phyloP scores from a whole-genome alignment of 2,113 vertebrate genomes.

The Protobothrops flavoviridis region DNA sequence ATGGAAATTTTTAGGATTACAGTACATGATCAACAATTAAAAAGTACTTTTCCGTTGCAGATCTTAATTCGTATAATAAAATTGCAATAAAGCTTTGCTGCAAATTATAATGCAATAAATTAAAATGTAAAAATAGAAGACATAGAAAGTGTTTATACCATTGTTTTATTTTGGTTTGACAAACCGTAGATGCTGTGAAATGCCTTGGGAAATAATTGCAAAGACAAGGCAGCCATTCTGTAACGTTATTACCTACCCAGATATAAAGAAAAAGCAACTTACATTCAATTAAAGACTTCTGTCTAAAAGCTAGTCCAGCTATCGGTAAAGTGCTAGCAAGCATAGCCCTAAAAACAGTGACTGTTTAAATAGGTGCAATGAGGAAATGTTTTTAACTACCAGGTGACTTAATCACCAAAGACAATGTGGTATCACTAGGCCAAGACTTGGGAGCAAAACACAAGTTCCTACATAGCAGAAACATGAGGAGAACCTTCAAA shows the following conservation, averaged over 20 bases:
- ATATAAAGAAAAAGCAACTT: background rate
- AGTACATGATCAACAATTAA: background rate
- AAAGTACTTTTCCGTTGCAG: background rate
- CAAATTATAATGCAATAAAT: constrained; percentile 29
- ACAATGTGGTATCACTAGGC: background rate
- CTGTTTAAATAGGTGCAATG: background rate
- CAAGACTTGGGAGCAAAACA: background rate
- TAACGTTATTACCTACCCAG: background rate
- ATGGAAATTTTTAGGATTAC: background rate
- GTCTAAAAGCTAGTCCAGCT: background rate
- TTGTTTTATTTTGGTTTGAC: background rate
- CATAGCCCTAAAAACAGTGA: background rate
- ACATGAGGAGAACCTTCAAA: background rate
- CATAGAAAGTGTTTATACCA: constrained; percentile 14
- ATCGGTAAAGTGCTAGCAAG: constrained; percentile 1
- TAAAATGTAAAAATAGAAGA: constrained; percentile 24
- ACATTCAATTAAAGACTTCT: background rate
- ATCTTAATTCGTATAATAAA: background rate
- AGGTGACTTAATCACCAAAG: background rate
- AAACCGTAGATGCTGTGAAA: constrained; percentile 8
- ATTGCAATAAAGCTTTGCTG: background rate
- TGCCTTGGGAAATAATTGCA: constrained; percentile 5
- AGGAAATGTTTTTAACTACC: background rate
- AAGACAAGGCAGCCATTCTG: background rate
- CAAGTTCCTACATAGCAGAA: background rate